Evolutionary conservation across 2,113 vertebrate genomes (phyloP).

Genomic region (Syngnathus floridae): DNA sequence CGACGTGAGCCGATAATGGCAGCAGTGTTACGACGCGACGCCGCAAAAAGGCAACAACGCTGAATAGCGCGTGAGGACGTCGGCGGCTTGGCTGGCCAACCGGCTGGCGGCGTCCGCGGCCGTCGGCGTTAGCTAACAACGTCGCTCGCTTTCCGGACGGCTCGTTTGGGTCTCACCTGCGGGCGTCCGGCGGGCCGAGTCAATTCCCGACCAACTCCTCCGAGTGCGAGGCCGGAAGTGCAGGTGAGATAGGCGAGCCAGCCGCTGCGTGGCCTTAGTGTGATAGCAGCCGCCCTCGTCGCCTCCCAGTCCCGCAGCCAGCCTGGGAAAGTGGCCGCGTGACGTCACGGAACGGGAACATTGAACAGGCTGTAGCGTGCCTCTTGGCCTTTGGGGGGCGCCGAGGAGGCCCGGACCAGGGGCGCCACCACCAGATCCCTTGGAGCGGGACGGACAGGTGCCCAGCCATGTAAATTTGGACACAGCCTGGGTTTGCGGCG

Average conservation of each 20-base stretch:
- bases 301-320: conserved; percentile 54
- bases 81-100: not conserved
- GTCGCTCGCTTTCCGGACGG: not conserved
- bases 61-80: not conserved
- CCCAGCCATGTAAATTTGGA: too few species aligned
- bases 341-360: conserved; percentile 44
- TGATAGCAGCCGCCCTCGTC: conserved; percentile 33
- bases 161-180: not conserved
- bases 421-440: too few species aligned
- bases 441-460: too few species aligned
- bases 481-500: too few species aligned
- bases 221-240: not conserved
- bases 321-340: conserved; percentile 58
- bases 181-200: not conserved
- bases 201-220: not conserved
- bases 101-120: not conserved
- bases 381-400: conserved; percentile 29
- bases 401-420: not conserved
- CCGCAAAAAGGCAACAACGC: not conserved
- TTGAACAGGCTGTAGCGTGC: rapidly evolving
- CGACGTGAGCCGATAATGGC: not conserved
- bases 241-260: not conserved
- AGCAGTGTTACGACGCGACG: not conserved
- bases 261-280: not conserved
- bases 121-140: not conserved